Evolutionary conservation across 2,888 invertebrate species (phyloP).

Genomic region (Temnothorax ravouxi): DNA sequence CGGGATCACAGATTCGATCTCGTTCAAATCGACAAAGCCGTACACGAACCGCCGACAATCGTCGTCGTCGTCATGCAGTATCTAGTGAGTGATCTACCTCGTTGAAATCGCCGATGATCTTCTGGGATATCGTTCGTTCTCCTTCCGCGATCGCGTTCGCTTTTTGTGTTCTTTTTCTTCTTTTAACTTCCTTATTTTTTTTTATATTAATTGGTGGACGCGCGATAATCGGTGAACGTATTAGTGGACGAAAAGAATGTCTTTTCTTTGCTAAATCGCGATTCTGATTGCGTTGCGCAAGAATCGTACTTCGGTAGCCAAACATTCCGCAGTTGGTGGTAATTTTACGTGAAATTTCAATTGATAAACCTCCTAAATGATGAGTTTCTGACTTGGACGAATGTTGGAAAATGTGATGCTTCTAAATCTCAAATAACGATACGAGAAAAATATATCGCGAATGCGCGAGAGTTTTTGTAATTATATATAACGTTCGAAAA

Average conservation of each 20-base stretch:
- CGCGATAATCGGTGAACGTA: not conserved
- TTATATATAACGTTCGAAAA: not conserved
- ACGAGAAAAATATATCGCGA: not conserved
- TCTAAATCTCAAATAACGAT: not conserved
- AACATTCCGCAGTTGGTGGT: not conserved
- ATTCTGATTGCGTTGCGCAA: not conserved
- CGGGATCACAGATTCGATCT: conserved; percentile 82
- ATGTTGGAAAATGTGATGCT: conserved; percentile 12
- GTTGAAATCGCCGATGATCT: not conserved
- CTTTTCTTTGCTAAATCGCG: conserved; percentile 3
- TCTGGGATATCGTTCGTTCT: conserved; percentile 25
- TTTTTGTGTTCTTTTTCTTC: conserved; percentile 1
- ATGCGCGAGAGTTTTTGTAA: not conserved
- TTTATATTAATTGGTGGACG: not conserved
- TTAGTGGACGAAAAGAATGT: not conserved
- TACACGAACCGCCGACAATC: conserved; percentile 65
- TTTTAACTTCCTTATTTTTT: not conserved
- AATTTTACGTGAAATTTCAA: conserved; percentile 17
- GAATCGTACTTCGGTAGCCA: not conserved
- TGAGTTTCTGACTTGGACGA: not conserved
- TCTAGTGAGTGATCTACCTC: conserved; percentile 81
- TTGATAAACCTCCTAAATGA: not conserved
- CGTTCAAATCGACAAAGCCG: conserved; percentile 78
- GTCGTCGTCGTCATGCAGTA: conserved; percentile 80
- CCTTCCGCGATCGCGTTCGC: not conserved